These are phyloP conservation scores for Achroia grisella DNA, from an alignment of 1,140 invertebrate species.

Conservation along the genomic window DNA sequence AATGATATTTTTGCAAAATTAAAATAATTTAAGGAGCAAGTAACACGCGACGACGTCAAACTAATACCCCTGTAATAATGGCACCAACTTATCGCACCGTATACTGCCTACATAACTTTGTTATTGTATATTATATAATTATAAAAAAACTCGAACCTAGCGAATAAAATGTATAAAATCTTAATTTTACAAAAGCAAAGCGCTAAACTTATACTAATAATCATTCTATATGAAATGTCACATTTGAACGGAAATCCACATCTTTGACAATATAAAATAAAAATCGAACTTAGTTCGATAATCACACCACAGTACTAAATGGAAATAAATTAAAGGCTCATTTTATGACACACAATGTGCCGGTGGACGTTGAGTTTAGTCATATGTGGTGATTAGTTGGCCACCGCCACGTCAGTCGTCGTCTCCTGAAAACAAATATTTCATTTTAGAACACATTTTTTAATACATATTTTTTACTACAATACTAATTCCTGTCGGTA, in stretches of 20 bases:
- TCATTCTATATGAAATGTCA: slow-evolving; percentile 62
- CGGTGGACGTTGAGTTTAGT: slow-evolving; percentile 15
- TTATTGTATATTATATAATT: slow-evolving; percentile 71
- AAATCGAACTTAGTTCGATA: slow-evolving; percentile 65
- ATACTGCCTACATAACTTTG: slow-evolving; percentile 72
- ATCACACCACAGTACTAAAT: slow-evolving; percentile 45
- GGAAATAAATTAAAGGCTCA: slow-evolving; percentile 67
- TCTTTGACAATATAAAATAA: slow-evolving; percentile 37
- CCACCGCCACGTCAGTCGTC: slow-evolving; percentile 44
- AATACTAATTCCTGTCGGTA: no score
- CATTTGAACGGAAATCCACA: slow-evolving; percentile 52
- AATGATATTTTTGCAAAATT: slow-evolving; percentile 1
- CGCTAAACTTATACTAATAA: slow-evolving; percentile 68
- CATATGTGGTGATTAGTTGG: slow-evolving; percentile 30
- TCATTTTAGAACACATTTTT: neutral
- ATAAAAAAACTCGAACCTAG: slow-evolving; percentile 62
- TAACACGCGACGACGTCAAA: slow-evolving; percentile 37
- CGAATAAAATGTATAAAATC: slow-evolving; percentile 68
- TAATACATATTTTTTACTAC: neutral
- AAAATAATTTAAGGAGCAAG: slow-evolving; percentile 18
- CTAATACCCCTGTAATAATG: slow-evolving; percentile 71
- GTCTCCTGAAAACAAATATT: slow-evolving; percentile 38
- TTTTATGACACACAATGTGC: slow-evolving; percentile 36
- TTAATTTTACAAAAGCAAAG: slow-evolving; percentile 71
- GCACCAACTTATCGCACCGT: slow-evolving; percentile 73